Evolutionary conservation across 2,888 invertebrate species (phyloP).

Genomic region (Volucella inflata): DNA sequence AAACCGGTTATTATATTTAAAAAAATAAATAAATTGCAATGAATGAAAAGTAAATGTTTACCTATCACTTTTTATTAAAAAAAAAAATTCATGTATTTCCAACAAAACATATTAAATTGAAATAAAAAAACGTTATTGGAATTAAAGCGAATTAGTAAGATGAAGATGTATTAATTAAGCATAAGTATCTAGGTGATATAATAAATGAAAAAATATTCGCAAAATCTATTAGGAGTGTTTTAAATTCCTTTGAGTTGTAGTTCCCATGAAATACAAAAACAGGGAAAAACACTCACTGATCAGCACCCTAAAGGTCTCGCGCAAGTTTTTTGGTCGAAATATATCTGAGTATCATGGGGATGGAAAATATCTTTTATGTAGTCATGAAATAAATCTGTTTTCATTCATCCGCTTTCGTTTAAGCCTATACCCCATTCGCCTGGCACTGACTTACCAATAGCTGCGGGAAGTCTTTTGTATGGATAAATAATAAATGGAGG

Average conservation of each 20-base stretch:
- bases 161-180: slow-evolving; percentile 57
- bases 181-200: slow-evolving; percentile 76
- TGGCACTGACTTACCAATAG: no score
- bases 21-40: slow-evolving; percentile 65
- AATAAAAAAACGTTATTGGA: slow-evolving; percentile 36
- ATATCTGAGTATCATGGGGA: no score
- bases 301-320: no score
- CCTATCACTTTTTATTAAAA: slow-evolving; percentile 61
- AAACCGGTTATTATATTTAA: slow-evolving; percentile 39
- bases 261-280: neutral
- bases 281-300: no score
- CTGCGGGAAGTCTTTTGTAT: no score
- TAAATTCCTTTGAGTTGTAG: neutral
- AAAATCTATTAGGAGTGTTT: slow-evolving; percentile 58
- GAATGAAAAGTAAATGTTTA: slow-evolving; percentile 52
- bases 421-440: no score
- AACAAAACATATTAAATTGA: slow-evolving; percentile 49
- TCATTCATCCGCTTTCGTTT: no score
- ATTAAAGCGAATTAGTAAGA: slow-evolving; percentile 13
- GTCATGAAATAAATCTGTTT: no score
- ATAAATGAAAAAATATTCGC: slow-evolving; percentile 75
- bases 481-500: no score
- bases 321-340: no score
- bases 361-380: no score
- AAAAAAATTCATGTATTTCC: slow-evolving; percentile 53